Evolutionary conservation across 2,113 vertebrate species (phyloP), one percentile per base, ranked within the genome.

Genomic region (Oenanthe oenanthe): DNA sequence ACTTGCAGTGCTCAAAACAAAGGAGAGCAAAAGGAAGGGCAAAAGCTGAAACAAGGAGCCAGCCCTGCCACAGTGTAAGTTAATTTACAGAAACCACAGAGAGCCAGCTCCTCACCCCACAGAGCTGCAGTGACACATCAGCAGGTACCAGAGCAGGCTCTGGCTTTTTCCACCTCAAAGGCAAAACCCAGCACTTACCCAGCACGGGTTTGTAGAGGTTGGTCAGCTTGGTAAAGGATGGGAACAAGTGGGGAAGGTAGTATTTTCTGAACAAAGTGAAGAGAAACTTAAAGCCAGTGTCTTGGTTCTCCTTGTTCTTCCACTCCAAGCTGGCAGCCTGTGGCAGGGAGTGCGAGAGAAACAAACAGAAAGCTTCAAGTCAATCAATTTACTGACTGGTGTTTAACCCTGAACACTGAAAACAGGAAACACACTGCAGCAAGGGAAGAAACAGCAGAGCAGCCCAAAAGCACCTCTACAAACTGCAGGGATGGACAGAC

Each of bases 261-360:
- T 99, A 99, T 96, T 99, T 99, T 97, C 99, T 98, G 97, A 99
- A 99, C 62, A 99, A 98, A 36, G 98, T 98, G 95, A 99, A 99
- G 92, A 99, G 99, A 97, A 99, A 99, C 94, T 99, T 99, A 98
- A 99, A 99, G 47, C 99, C 99, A n/a, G 99, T 98, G 97, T 99
- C 99, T 96, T 99, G 98, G 97, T 98, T 99, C 88, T 99, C 99
- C 96, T 98, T 99, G 96, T 99, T 99, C 97, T 98, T 99, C 99
- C 99, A 99, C 96, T 99, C 99, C 95, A 99, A 98, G 92, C 99
- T 99, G 94, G 99, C 99, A 92, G 99, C 99, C 99, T 99, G 97
- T 79, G 48, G 26, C 43, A 81, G 0, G 9, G 34, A 58, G 56
- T 80, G 71, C 15, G 45, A 79, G 60, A 70, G 56, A 92, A 81